Conservation (phyloP, 2,113 vertebrate species). For the Laticauda colubrina region DNA sequence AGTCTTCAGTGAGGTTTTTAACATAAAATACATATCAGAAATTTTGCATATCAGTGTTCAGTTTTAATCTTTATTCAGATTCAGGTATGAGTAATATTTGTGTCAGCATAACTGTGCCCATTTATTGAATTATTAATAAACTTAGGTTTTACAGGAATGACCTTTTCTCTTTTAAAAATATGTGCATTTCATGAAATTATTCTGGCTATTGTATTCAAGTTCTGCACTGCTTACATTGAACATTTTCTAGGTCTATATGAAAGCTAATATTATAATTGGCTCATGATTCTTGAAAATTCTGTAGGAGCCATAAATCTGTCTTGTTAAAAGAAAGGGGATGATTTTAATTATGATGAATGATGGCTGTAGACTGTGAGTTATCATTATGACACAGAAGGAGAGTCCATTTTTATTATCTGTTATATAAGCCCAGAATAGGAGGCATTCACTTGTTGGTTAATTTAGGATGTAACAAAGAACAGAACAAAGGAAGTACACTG, state of each 20-base stretch:
- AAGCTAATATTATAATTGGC: background rate
- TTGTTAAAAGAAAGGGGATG: background rate
- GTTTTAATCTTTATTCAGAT: background rate
- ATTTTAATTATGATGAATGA: slow-evolving; percentile 1
- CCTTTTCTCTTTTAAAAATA: background rate
- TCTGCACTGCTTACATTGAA: background rate
- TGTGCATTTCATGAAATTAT: background rate
- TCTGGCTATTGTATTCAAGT: background rate
- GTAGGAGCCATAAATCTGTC: background rate
- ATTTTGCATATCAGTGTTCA: background rate
- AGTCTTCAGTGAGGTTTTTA: background rate
- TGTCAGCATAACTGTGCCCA: background rate
- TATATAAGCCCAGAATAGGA: background rate
- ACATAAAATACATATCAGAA: background rate
- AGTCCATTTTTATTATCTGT: slow-evolving; percentile 1
- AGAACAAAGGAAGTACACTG: background rate
- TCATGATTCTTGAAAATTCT: background rate
- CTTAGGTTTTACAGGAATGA: background rate
- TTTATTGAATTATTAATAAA: slow-evolving; percentile 7
- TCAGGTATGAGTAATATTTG: background rate
- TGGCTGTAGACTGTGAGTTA: background rate
- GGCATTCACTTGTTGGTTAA: background rate
- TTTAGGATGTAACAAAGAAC: background rate
- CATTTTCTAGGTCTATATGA: background rate
- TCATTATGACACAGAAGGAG: background rate